Evolutionary conservation across 1,140 invertebrate species (phyloP).

Genomic region (Theocolax elegans): DNA sequence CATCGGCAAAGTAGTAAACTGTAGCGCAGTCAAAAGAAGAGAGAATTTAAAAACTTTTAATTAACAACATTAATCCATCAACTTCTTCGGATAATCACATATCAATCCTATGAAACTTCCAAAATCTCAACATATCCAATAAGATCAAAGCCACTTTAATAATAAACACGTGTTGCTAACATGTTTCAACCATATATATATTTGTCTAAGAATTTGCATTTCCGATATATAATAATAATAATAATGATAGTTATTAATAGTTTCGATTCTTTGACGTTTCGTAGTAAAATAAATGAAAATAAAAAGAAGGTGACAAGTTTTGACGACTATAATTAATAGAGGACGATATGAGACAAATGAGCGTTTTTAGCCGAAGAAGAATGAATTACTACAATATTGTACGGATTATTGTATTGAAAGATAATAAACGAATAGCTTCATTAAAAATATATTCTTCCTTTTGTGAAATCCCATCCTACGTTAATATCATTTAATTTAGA

Average conservation of each 20-base stretch:
- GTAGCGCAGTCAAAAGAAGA: no score
- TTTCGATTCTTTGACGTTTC: conserved; percentile 3
- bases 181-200: neutral
- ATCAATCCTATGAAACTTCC: no score
- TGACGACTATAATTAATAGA: neutral
- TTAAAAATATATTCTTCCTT: no score
- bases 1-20: no score
- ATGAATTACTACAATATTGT: neutral
- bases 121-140: neutral
- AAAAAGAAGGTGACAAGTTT: neutral
- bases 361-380: neutral
- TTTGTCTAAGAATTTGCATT: conserved; percentile 55
- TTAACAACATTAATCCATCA: no score
- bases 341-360: neutral
- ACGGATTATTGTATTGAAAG: conserved; percentile 3
- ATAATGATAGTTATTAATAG: no score
- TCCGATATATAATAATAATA: neutral
- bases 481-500: no score
- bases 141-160: neutral
- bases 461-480: no score
- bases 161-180: neutral
- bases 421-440: no score
- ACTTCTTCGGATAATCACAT: no score
- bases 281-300: neutral
- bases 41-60: no score